Evolutionary conservation across 2,888 invertebrate genomes (phyloP).

Genomic region (Allygus modestus): DNA sequence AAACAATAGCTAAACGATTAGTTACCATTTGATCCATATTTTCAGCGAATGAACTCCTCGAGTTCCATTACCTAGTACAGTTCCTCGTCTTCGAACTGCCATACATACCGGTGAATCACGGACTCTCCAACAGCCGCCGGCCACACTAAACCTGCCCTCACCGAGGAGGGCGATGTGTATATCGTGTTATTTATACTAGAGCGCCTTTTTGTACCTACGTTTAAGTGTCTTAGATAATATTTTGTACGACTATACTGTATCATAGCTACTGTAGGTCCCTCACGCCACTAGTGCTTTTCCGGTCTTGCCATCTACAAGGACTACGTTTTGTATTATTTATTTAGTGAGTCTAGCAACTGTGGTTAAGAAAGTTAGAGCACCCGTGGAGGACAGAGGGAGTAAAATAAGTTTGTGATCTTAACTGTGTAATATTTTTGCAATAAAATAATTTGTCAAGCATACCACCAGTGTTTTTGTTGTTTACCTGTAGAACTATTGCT

Average conservation of each 20-base stretch:
- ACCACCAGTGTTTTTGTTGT: background rate
- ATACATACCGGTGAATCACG: constrained; percentile 4
- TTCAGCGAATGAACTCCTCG: background rate
- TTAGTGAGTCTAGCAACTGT: constrained; percentile 17
- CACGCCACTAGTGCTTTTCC: constrained; percentile 46
- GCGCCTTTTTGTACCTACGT: constrained; percentile 56
- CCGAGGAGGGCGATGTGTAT: background rate
- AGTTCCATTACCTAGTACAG: background rate
- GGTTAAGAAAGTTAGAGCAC: constrained; percentile 52
- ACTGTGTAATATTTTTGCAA: constrained; percentile 50
- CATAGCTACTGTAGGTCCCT: constrained; percentile 13
- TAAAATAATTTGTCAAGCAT: constrained; percentile 51
- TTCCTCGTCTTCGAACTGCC: background rate
- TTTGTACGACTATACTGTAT: constrained; percentile 48
- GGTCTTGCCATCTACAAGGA: constrained; percentile 13
- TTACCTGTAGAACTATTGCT: no score
- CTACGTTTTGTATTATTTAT: constrained; percentile 51
- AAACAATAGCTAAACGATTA: background rate
- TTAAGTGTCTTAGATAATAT: constrained; percentile 28
- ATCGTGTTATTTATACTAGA: constrained; percentile 29
- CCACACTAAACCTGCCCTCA: background rate
- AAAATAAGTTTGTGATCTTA: constrained; percentile 43
- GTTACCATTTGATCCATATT: background rate
- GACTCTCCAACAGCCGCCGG: background rate
- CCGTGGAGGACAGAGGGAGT: background rate